These are phyloP conservation scores for Aphelenchoides besseyi DNA, from an alignment of 1,140 invertebrate species.

Conservation along the genomic window DNA sequence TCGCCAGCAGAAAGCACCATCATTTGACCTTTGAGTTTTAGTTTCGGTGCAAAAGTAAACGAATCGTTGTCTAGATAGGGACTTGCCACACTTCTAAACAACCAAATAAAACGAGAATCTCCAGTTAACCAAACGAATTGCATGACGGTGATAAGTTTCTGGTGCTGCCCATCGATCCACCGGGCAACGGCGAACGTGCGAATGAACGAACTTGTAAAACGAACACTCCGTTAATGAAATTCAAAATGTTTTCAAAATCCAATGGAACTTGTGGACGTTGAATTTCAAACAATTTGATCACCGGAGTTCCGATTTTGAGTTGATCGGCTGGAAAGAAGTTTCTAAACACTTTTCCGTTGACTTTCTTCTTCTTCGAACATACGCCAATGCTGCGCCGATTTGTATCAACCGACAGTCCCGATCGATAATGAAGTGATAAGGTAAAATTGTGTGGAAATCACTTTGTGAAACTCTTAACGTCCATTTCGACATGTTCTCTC, in stretches of 20 bases:
- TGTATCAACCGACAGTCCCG: constrained; percentile 55
- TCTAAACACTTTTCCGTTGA: not conserved
- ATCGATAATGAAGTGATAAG: constrained; percentile 65
- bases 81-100: not conserved
- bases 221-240: constrained; percentile 30
- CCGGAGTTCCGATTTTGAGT: constrained; percentile 23
- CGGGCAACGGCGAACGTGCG: not conserved
- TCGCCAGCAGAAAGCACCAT: constrained; percentile 21
- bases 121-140: constrained; percentile 10
- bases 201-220: constrained; percentile 29
- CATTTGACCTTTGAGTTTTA: constrained; percentile 26
- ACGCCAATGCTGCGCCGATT: constrained; percentile 38
- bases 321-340: constrained; percentile 13
- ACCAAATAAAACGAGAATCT: not conserved
- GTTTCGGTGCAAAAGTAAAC: not conserved
- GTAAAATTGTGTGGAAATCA: constrained; percentile 33
- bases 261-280: constrained; percentile 30
- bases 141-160: not conserved
- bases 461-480: constrained; percentile 22
- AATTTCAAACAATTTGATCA: constrained; percentile 26
- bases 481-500: constrained; percentile 26
- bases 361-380: not conserved
- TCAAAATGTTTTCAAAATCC: constrained; percentile 31
- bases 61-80: constrained; percentile 1
- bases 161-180: not conserved